phyloP scores from a whole-genome alignment of 2,888 invertebrate genomes.

The Mythimna impura region DNA sequence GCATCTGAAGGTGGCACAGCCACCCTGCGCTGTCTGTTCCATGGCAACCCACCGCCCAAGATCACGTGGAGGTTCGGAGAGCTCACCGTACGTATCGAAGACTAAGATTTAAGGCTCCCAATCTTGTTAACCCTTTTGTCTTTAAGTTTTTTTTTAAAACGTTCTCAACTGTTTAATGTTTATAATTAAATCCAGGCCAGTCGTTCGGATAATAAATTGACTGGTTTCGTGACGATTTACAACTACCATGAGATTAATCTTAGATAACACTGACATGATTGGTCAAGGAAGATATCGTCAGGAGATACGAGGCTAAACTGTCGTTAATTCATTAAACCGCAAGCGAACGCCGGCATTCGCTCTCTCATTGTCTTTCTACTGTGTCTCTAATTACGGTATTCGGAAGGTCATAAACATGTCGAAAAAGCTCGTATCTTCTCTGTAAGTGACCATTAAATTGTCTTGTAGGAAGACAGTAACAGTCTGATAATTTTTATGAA shows the following conservation, averaged over 20 bases:
- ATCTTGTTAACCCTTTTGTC: not conserved
- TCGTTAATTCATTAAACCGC: too few relatives aligned
- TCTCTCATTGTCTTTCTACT: too few relatives aligned
- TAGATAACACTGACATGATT: too few relatives aligned
- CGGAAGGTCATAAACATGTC: too few relatives aligned
- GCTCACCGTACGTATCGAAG: slow-evolving; percentile 90
- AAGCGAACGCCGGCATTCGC: too few relatives aligned
- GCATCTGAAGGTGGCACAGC: slow-evolving; percentile 94
- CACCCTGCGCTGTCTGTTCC: slow-evolving; percentile 93
- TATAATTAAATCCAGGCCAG: not conserved
- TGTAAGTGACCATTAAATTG: not conserved
- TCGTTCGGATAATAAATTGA: not conserved
- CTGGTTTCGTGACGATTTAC: not conserved
- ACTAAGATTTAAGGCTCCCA: not conserved
- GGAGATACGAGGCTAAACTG: too few relatives aligned
- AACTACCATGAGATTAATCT: too few relatives aligned
- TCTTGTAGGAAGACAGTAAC: not conserved
- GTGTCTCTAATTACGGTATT: too few relatives aligned
- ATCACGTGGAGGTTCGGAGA: slow-evolving; percentile 94
- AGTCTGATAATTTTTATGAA: too few relatives aligned
- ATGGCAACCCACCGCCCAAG: slow-evolving; percentile 94
- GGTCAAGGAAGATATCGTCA: too few relatives aligned
- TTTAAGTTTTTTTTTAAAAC: not conserved
- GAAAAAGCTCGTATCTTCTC: too few relatives aligned
- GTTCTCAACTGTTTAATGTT: not conserved